Evolutionary conservation across 2,797 vertebrate species (phyloP).

Genomic region (Spinibarbus caldwelli): DNA sequence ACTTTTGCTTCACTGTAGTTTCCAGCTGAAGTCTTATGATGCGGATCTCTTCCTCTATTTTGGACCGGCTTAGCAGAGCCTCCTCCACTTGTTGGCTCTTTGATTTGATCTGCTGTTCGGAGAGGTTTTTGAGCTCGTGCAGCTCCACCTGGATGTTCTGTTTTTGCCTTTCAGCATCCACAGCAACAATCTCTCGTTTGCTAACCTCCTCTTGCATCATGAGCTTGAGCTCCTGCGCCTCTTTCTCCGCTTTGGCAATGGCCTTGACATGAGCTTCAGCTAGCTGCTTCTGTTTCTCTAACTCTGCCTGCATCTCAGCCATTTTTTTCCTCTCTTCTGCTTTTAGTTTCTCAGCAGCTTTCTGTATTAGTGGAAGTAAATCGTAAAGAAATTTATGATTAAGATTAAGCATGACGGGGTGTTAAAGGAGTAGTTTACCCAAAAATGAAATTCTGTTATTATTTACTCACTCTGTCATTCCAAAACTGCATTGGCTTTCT

Average conservation of each 20-base stretch:
- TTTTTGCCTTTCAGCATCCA: slow-evolving; percentile 94
- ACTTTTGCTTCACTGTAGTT: slow-evolving; percentile 86
- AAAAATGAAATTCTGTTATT: slow-evolving; percentile 1
- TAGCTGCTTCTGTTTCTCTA: slow-evolving; percentile 97
- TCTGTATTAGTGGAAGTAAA: slow-evolving; percentile 92
- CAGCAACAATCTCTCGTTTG: slow-evolving; percentile 87
- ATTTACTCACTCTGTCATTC: background rate
- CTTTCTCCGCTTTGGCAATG: slow-evolving; percentile 91
- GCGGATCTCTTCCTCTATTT: slow-evolving; percentile 93
- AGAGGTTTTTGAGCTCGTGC: slow-evolving; percentile 88
- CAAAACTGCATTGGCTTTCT: background rate
- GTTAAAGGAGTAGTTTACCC: slow-evolving; percentile 63
- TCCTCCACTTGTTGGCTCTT: slow-evolving; percentile 90
- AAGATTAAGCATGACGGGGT: slow-evolving; percentile 74
- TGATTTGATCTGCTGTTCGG: slow-evolving; percentile 88
- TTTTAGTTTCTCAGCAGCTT: slow-evolving; percentile 95
- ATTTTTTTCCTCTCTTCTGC: slow-evolving; percentile 95
- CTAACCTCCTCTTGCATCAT: slow-evolving; percentile 96
- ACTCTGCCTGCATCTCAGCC: slow-evolving; percentile 96
- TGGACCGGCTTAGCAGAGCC: slow-evolving; percentile 84
- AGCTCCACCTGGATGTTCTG: slow-evolving; percentile 92
- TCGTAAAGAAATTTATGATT: slow-evolving; percentile 84
- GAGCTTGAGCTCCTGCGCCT: slow-evolving; percentile 90
- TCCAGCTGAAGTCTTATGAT: slow-evolving; percentile 91
- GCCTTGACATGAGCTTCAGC: slow-evolving; percentile 91